These are phyloP conservation scores for Alethe castanea DNA, from an alignment of 2,113 vertebrate species.

Conservation along the genomic window DNA sequence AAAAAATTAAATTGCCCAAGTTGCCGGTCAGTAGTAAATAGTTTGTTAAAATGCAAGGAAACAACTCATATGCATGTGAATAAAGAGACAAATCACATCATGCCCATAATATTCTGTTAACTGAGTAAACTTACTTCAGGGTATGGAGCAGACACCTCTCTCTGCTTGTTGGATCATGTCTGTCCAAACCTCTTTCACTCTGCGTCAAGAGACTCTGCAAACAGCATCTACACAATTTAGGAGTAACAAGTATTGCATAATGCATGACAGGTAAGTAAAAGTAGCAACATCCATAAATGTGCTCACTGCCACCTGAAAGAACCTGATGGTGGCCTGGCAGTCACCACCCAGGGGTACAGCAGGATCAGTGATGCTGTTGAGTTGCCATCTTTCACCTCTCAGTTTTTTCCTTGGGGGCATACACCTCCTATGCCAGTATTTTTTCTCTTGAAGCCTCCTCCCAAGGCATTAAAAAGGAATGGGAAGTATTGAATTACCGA, in stretches of 20 bases:
- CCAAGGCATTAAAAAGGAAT: not conserved
- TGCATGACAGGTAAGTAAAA: not conserved
- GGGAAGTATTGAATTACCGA: not conserved
- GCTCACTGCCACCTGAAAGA: not conserved
- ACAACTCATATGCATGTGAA: not conserved
- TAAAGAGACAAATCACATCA: not conserved
- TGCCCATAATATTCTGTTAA: not conserved
- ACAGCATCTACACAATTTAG: not conserved
- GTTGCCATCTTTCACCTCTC: not conserved
- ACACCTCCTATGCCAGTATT: not conserved
- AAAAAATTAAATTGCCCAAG: not conserved
- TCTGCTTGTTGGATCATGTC: not conserved
- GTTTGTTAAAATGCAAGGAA: not conserved
- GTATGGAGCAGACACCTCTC: not conserved
- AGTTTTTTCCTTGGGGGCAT: not conserved
- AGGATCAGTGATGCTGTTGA: not conserved
- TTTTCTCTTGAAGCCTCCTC: not conserved
- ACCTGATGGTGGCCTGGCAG: not conserved
- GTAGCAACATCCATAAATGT: not conserved
- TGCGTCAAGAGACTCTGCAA: not conserved
- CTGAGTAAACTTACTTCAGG: not conserved
- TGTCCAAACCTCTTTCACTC: not conserved
- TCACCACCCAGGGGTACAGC: not conserved
- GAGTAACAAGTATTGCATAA: not conserved
- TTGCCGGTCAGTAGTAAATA: not conserved